Conservation (phyloP, 1,140 invertebrate species). For the Globodera rostochiensis region DNA sequence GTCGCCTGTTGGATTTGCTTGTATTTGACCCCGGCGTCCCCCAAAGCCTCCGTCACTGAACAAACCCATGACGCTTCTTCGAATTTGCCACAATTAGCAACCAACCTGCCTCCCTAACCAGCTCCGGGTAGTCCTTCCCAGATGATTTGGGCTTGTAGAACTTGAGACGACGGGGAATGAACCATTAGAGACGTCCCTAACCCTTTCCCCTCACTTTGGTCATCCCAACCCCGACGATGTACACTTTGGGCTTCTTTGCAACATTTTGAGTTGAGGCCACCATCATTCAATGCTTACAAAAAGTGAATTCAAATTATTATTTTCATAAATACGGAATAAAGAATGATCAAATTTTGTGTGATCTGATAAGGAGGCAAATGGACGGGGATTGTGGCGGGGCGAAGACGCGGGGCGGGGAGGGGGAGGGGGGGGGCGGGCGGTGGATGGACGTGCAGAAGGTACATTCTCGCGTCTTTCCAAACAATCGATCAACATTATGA, state of each 20-base stretch:
- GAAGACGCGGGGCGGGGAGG: not conserved
- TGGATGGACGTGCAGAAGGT: not conserved
- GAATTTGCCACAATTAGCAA: conserved; percentile 1
- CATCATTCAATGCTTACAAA: not conserved
- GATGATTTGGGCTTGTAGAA: conserved; percentile 85
- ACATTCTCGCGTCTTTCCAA: too few relatives aligned
- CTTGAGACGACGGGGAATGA: conserved; percentile 63
- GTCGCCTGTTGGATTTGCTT: conserved; percentile 81
- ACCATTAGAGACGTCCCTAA: conserved; percentile 30
- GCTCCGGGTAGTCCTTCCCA: conserved; percentile 87
- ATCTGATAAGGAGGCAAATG: not conserved
- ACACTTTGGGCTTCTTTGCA: conserved; percentile 71
- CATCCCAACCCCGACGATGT: conserved; percentile 94
- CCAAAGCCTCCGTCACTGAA: conserved; percentile 79
- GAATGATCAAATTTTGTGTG: not conserved
- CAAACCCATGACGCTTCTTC: not conserved
- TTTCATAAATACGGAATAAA: conserved; percentile 1
- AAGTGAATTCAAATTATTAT: not conserved
- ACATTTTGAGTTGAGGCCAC: not conserved
- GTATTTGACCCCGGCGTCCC: conserved; percentile 83
- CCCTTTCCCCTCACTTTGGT: conserved; percentile 72
- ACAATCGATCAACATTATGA: not conserved
- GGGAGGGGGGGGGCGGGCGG: not conserved
- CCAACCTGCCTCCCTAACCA: conserved; percentile 82
- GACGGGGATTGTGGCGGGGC: not conserved